phyloP scores from a whole-genome alignment of 2,888 invertebrate genomes.

The Altica lythri region DNA sequence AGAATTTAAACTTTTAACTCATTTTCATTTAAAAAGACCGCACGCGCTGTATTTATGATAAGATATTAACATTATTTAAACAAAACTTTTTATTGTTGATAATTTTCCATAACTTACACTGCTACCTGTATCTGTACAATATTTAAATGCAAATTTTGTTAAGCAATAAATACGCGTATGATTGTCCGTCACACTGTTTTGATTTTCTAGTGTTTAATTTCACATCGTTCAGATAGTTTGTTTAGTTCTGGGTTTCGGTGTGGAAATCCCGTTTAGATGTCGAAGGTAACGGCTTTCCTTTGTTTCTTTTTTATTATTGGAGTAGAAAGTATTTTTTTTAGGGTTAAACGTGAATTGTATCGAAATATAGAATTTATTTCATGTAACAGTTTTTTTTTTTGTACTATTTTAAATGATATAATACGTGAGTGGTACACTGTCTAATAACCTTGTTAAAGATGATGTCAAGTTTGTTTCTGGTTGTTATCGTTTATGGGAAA shows the following conservation, averaged over 20 bases:
- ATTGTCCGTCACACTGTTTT: conserved; percentile 14
- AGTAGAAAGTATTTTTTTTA: neutral
- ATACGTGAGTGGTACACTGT: conserved; percentile 1
- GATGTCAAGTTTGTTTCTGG: conserved; percentile 24
- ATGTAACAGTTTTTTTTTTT: neutral
- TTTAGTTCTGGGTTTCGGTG: neutral
- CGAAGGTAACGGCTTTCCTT: conserved; percentile 6
- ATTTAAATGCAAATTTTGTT: conserved; percentile 11
- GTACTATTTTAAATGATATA: too few relatives aligned
- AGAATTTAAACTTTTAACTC: too few relatives aligned
- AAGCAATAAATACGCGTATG: conserved; percentile 9
- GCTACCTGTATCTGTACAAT: conserved; percentile 7
- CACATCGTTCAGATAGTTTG: neutral
- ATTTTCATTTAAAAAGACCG: too few relatives aligned
- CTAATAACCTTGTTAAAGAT: conserved; percentile 20
- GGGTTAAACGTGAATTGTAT: too few relatives aligned
- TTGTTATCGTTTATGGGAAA: conserved; percentile 19
- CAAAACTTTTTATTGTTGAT: too few relatives aligned
- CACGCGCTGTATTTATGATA: too few relatives aligned
- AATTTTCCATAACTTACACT: too few relatives aligned
- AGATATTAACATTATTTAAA: too few relatives aligned
- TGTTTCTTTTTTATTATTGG: neutral
- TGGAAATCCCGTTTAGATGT: conserved; percentile 6
- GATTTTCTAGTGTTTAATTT: conserved; percentile 8
- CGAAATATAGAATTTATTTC: neutral